Conservation (phyloP, 2,113 vertebrate genomes). For the Ageneiosus marmoratus region DNA sequence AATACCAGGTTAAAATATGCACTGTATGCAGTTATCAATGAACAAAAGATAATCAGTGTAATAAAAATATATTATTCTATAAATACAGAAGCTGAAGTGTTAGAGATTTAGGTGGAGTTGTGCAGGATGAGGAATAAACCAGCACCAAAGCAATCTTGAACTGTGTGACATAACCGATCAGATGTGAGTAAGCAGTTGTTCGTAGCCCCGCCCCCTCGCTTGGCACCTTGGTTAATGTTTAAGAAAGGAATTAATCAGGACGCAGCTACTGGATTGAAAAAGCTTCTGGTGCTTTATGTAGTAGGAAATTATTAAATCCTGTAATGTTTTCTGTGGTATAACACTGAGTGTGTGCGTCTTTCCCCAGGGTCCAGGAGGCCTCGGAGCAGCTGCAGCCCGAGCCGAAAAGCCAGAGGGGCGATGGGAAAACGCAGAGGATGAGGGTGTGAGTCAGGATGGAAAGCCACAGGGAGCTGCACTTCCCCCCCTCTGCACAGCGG, state of each 20-base stretch:
- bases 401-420: conserved; percentile 26
- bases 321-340: background rate
- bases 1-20: background rate
- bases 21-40: background rate
- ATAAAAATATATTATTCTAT: background rate
- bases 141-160: too few species aligned
- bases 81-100: background rate
- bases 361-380: conserved; percentile 47
- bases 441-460: conserved; percentile 49
- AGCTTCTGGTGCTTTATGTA: background rate
- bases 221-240: background rate
- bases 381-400: conserved; percentile 4
- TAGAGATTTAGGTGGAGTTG: too few species aligned
- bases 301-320: background rate
- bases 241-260: background rate
- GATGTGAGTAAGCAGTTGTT: too few species aligned
- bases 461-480: conserved; percentile 21
- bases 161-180: too few species aligned
- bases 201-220: too few species aligned
- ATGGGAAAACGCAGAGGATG: conserved; percentile 23
- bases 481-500: conserved; percentile 5
- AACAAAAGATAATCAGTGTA: background rate
- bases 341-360: background rate
- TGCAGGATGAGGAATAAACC: too few species aligned
- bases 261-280: background rate